Evolutionary conservation across 2,888 invertebrate genomes (phyloP).

Genomic region (Ypsolopha sequella): DNA sequence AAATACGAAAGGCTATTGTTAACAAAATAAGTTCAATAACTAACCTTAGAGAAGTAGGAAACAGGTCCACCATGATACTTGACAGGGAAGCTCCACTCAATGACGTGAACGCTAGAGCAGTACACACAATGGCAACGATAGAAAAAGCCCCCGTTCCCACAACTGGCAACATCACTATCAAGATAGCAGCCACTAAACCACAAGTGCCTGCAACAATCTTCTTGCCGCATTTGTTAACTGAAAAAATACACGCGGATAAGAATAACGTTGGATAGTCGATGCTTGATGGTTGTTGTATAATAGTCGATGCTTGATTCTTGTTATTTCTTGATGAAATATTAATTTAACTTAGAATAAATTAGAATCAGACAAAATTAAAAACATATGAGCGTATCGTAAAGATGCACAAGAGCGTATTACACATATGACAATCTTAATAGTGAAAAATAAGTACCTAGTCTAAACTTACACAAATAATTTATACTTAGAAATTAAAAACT

Average conservation of each 20-base stretch:
- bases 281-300: too few relatives aligned
- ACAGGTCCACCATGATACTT: slow-evolving; percentile 73
- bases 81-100: slow-evolving; percentile 72
- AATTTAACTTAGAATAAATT: too few relatives aligned
- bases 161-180: slow-evolving; percentile 67
- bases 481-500: too few relatives aligned
- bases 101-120: slow-evolving; percentile 64
- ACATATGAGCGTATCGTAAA: too few relatives aligned
- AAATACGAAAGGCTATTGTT: too few relatives aligned
- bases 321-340: too few relatives aligned
- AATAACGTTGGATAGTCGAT: background rate
- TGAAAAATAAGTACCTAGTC: too few relatives aligned
- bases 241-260: background rate
- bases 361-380: too few relatives aligned
- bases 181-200: slow-evolving; percentile 51
- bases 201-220: slow-evolving; percentile 43
- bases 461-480: too few relatives aligned
- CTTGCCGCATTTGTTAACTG: slow-evolving; percentile 43
- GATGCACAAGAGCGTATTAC: too few relatives aligned
- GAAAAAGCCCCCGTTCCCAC: slow-evolving; percentile 58
- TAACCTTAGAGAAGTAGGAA: slow-evolving; percentile 76
- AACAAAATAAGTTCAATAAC: background rate
- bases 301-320: too few relatives aligned
- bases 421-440: too few relatives aligned
- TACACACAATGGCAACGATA: slow-evolving; percentile 67